Evolutionary conservation across 2,888 invertebrate species (phyloP).

Genomic region (Reticulitermes lucifugus): DNA sequence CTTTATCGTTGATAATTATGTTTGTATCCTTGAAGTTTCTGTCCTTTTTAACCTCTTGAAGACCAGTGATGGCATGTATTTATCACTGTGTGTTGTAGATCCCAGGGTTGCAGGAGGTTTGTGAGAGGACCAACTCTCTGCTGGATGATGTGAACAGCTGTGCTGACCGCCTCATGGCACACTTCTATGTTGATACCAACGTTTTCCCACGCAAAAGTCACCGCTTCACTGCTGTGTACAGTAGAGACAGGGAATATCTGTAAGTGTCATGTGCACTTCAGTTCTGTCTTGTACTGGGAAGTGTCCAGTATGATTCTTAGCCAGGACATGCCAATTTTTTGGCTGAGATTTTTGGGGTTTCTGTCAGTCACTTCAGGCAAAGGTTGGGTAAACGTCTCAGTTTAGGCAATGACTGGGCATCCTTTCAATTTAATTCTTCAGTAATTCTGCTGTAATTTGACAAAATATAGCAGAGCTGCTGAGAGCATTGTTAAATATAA

Average conservation of each 20-base stretch:
- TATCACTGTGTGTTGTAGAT: slow-evolving; percentile 63
- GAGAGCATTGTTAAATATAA: too few species aligned
- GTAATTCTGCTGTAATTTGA: too few species aligned
- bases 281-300: too few species aligned
- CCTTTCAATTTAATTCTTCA: too few species aligned
- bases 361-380: too few species aligned
- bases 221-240: slow-evolving; percentile 88
- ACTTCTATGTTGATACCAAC: slow-evolving; percentile 74
- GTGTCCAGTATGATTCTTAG: too few species aligned
- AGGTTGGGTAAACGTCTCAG: too few species aligned
- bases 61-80: slow-evolving; percentile 56
- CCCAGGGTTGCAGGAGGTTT: slow-evolving; percentile 72
- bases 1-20: slow-evolving; percentile 28
- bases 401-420: too few species aligned
- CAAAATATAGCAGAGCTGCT: too few species aligned
- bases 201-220: slow-evolving; percentile 83
- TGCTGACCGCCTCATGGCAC: slow-evolving; percentile 69
- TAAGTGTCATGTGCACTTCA: slow-evolving; percentile 66
- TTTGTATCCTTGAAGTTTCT: slow-evolving; percentile 59
- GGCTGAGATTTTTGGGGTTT: too few species aligned
- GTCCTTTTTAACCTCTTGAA: slow-evolving; percentile 61
- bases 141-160: slow-evolving; percentile 69
- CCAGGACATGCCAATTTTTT: too few species aligned
- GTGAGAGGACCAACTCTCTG: slow-evolving; percentile 71
- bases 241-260: slow-evolving; percentile 92